These are phyloP conservation scores for Fistularia tabacaria DNA, from an alignment of 2,797 vertebrate genomes.

Conservation along the genomic window DNA sequence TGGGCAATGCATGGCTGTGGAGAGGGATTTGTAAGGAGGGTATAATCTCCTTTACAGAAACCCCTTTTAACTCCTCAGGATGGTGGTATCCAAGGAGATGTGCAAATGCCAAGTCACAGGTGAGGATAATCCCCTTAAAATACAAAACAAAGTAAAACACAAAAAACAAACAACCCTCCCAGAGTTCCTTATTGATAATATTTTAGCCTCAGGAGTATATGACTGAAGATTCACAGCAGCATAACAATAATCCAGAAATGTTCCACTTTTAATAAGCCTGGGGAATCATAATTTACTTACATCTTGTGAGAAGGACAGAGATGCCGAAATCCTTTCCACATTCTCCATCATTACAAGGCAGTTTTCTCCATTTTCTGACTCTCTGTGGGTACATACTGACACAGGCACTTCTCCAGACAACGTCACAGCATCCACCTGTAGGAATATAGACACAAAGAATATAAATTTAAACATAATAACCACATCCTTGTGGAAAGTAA, in stretches of 20 bases:
- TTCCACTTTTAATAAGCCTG: not conserved
- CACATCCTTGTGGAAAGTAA: not conserved
- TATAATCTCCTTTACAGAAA: conserved; percentile 79
- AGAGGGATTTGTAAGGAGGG: conserved; percentile 84
- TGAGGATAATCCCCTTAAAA: conserved; percentile 79
- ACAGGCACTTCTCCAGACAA: conserved; percentile 78
- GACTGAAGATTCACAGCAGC: not conserved
- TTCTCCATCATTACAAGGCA: conserved; percentile 81
- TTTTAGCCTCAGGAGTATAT: not conserved
- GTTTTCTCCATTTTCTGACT: conserved; percentile 52
- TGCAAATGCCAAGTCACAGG: conserved; percentile 85
- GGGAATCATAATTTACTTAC: conserved; percentile 64
- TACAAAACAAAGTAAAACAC: not conserved
- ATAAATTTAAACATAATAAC: not conserved
- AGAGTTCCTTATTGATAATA: not conserved
- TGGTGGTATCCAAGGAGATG: conserved; percentile 83
- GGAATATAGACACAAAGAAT: conserved; percentile 3
- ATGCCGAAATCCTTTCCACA: conserved; percentile 82
- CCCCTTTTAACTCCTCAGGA: conserved; percentile 76
- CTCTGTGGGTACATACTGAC: conserved; percentile 75
- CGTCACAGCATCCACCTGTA: conserved; percentile 79
- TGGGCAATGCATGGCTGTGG: conserved; percentile 73
- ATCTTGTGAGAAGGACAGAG: conserved; percentile 76
- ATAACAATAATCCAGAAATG: not conserved
- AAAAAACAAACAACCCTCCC: too few relatives aligned